phyloP scores from a whole-genome alignment of 2,113 vertebrate species.

The Noturus placidus region DNA sequence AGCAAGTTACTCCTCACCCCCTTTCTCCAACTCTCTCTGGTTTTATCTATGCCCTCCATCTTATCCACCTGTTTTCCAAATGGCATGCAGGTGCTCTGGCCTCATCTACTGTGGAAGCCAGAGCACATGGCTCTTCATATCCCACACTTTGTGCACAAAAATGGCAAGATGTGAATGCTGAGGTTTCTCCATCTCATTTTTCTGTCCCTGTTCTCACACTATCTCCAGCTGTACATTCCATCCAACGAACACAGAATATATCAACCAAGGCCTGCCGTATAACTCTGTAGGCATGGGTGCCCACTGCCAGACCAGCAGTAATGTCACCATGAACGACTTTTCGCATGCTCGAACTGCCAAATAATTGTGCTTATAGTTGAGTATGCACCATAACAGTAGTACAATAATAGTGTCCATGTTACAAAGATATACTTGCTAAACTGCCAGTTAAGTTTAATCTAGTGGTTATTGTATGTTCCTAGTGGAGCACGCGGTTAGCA shows the following conservation, averaged over 20 bases:
- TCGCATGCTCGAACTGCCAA: constrained; percentile 5
- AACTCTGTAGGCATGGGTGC: constrained; percentile 12
- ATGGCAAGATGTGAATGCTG: constrained; percentile 14
- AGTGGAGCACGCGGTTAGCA: too few relatives aligned
- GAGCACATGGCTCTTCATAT: not conserved
- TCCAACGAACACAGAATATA: not conserved
- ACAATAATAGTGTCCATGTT: not conserved
- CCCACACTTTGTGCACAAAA: constrained; percentile 28
- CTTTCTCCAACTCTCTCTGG: constrained; percentile 62
- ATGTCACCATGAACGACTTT: constrained; percentile 12
- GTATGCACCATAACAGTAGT: not conserved
- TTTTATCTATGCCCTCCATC: constrained; percentile 50
- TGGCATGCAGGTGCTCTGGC: constrained; percentile 56
- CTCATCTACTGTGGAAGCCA: constrained; percentile 30
- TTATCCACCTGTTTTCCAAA: constrained; percentile 66
- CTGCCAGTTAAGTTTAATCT: not conserved
- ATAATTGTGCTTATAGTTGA: not conserved
- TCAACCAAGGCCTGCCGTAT: constrained; percentile 6
- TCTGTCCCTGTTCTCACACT: not conserved
- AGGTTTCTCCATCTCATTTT: constrained; percentile 7
- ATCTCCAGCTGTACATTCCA: not conserved
- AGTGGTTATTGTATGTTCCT: not conserved
- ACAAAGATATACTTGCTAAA: not conserved
- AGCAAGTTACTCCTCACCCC: constrained; percentile 47
- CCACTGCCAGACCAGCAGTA: constrained; percentile 4